These are phyloP conservation scores for Dendrolimus kikuchii DNA, from an alignment of 1,140 invertebrate species.

Conservation along the genomic window DNA sequence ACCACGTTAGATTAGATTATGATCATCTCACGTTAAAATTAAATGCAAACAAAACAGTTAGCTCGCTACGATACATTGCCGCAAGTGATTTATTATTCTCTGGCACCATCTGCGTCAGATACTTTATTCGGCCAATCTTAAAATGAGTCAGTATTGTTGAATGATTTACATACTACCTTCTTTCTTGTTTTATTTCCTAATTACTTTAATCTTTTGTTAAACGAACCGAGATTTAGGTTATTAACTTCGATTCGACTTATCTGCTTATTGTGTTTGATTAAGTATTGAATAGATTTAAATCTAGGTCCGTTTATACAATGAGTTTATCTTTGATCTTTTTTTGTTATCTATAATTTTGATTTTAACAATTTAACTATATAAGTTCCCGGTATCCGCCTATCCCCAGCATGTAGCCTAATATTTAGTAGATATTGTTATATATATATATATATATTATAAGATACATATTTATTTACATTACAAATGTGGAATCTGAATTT, in stretches of 20 bases:
- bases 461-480: too few species aligned
- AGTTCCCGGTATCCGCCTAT: too few species aligned
- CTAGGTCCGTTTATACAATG: constrained; percentile 7
- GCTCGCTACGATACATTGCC: neutral
- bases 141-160: constrained; percentile 40
- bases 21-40: constrained; percentile 12
- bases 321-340: neutral
- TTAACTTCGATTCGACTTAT: neutral
- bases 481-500: too few species aligned
- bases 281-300: neutral
- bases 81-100: constrained; percentile 42
- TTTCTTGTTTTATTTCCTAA: constrained; percentile 14
- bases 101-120: constrained; percentile 39
- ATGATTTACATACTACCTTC: constrained; percentile 34
- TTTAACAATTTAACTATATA: too few species aligned
- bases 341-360: too few species aligned
- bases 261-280: constrained; percentile 3
- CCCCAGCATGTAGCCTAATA: too few species aligned
- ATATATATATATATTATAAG: too few species aligned
- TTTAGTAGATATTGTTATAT: too few species aligned
- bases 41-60: constrained; percentile 5
- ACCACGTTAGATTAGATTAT: too few species aligned
- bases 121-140: constrained; percentile 28
- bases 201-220: constrained; percentile 5
- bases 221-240: neutral